These are phyloP conservation scores for Uropetala carovei DNA, from an alignment of 2,888 invertebrate species.

Conservation along the genomic window DNA sequence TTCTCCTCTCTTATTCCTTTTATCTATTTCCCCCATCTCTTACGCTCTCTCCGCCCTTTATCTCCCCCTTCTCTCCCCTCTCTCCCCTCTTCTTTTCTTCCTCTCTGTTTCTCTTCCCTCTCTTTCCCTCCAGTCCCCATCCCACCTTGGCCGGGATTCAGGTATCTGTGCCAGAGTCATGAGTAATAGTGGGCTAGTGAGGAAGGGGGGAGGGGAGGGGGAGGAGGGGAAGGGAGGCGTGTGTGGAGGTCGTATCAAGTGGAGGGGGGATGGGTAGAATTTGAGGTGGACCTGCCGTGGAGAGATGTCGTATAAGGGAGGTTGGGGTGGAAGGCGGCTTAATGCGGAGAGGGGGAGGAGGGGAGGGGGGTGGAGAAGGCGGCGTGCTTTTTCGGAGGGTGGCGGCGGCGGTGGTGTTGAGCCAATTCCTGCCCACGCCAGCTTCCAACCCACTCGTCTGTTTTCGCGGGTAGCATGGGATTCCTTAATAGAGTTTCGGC, in stretches of 20 bases:
- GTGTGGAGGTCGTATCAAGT: not conserved
- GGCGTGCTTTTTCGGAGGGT: not conserved
- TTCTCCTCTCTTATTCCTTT: not conserved
- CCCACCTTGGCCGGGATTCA: slow-evolving; percentile 49
- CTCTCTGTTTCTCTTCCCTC: not conserved
- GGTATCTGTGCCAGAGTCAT: slow-evolving; percentile 47
- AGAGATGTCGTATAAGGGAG: no score
- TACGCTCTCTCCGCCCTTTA: no score
- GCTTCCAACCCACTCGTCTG: no score
- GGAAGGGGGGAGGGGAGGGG: not conserved
- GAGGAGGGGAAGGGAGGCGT: not conserved
- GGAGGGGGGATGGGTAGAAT: not conserved
- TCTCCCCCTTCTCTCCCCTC: not conserved
- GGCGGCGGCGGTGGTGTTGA: not conserved
- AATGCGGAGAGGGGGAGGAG: not conserved
- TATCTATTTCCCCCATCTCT: no score
- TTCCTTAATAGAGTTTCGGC: no score
- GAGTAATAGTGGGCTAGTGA: not conserved
- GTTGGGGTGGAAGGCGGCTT: not conserved
- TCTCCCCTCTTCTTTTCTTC: not conserved
- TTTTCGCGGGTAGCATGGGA: no score
- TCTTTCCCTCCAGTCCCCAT: not conserved
- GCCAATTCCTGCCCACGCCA: not conserved
- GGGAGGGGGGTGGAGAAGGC: not conserved
- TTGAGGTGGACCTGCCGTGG: not conserved